Conservation (phyloP, 1,140 invertebrate species). For the Babylonia areolata region DNA sequence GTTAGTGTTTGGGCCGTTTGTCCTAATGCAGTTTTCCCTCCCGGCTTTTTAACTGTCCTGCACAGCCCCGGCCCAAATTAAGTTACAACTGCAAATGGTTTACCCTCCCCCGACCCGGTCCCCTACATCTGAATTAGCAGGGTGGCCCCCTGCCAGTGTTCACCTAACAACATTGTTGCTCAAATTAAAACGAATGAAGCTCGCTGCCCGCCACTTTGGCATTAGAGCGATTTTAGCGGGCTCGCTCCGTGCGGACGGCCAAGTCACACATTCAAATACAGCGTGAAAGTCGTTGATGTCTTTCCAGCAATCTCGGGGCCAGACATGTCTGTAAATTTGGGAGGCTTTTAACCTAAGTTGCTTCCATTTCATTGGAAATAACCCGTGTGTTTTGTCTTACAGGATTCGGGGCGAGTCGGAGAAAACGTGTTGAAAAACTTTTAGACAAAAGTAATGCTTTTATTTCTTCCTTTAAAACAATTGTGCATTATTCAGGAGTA, state of each 20-base stretch:
- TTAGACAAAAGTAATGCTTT: slow-evolving; percentile 21
- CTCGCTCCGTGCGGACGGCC: not conserved
- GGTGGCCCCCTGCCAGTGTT: not conserved
- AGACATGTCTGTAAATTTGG: not conserved
- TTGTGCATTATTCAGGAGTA: slow-evolving; percentile 6
- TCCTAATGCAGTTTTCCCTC: slow-evolving; percentile 30
- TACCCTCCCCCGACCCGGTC: not conserved
- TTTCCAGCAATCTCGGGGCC: not conserved
- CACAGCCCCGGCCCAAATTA: slow-evolving; percentile 2
- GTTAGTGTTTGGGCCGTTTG: slow-evolving; percentile 32
- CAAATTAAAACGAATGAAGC: slow-evolving; percentile 40
- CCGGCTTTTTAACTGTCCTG: slow-evolving; percentile 33
- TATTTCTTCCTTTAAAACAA: not conserved
- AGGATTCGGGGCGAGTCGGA: not conserved
- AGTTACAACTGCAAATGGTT: slow-evolving; percentile 44
- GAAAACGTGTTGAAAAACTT: slow-evolving; percentile 25
- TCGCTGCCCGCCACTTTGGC: slow-evolving; percentile 5
- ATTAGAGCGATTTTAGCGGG: not conserved
- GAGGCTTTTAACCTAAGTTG: slow-evolving; percentile 26
- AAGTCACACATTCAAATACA: slow-evolving; percentile 12
- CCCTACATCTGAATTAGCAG: slow-evolving; percentile 18
- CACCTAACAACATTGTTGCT: slow-evolving; percentile 17
- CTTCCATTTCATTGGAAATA: slow-evolving; percentile 28
- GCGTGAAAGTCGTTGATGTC: slow-evolving; percentile 20
- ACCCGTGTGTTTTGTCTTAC: not conserved